These are phyloP conservation scores for Typhlomys cinereus DNA, from an alignment of 2,113 vertebrate species.

Conservation along the genomic window DNA sequence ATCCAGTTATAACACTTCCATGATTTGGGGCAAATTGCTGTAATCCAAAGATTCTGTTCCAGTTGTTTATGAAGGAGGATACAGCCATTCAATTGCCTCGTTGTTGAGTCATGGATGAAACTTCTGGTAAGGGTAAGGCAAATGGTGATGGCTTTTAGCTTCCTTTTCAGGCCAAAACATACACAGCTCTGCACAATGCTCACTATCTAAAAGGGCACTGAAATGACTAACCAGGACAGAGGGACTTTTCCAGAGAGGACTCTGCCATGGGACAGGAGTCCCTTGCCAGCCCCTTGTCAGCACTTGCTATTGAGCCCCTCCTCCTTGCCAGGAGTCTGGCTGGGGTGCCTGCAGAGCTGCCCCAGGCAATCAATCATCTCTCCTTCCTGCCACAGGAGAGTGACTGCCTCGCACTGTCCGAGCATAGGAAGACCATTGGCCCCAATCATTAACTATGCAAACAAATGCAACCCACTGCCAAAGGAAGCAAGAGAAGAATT, in stretches of 20 bases:
- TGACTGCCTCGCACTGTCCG: neutral
- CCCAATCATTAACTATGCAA: neutral
- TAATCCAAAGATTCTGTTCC: neutral
- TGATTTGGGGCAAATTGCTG: neutral
- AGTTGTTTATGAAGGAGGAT: neutral
- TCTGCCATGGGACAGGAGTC: neutral
- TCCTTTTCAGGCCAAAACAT: neutral
- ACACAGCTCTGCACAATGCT: neutral
- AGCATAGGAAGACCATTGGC: neutral
- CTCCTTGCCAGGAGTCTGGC: neutral
- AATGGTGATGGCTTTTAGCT: neutral
- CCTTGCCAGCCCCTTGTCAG: neutral
- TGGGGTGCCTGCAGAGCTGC: neutral
- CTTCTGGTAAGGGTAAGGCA: neutral
- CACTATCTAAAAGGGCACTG: neutral
- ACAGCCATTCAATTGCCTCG: neutral
- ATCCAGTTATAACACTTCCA: neutral
- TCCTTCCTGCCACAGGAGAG: neutral
- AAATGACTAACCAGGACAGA: neutral
- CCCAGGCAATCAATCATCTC: neutral
- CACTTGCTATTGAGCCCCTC: neutral
- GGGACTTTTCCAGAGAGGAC: neutral
- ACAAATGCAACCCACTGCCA: neutral
- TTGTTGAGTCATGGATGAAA: neutral
- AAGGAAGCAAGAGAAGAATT: neutral